Conservation (phyloP, 1,140 invertebrate species). For the Homalodisca vitripennis region DNA sequence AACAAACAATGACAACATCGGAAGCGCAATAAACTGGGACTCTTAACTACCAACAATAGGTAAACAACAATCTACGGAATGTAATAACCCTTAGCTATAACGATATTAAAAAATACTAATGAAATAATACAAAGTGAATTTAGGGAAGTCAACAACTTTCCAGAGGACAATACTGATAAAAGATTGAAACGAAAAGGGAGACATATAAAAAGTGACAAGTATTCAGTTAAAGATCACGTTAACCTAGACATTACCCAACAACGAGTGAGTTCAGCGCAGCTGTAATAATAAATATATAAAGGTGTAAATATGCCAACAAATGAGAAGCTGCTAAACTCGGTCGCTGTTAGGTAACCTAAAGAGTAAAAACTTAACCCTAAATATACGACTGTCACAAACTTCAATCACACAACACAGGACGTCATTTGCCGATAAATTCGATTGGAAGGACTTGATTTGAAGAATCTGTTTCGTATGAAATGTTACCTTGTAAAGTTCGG, state of each 20-base stretch:
- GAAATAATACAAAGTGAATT: not conserved
- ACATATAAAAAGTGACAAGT: not conserved
- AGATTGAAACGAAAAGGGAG: not conserved
- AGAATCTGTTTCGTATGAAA: constrained; percentile 2
- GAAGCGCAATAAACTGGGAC: constrained; percentile 10
- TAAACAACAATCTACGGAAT: constrained; percentile 22
- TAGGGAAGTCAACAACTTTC: not conserved
- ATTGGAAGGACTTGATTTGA: constrained; percentile 2
- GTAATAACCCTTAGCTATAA: constrained; percentile 9
- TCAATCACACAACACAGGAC: not conserved
- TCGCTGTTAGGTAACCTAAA: not conserved
- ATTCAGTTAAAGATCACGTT: too few species aligned
- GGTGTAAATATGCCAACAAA: constrained; percentile 22
- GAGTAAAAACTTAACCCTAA: not conserved
- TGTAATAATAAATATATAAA: not conserved
- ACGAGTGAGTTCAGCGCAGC: not conserved
- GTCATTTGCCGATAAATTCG: constrained; percentile 1
- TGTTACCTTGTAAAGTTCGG: constrained; percentile 2
- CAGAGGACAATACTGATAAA: constrained; percentile 14
- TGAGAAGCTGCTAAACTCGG: not conserved
- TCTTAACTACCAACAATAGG: constrained; percentile 18
- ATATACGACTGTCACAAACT: not conserved
- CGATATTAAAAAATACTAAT: not conserved
- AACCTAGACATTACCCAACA: too few species aligned
- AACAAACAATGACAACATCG: constrained; percentile 10